Conservation (phyloP, 2,797 vertebrate genomes). For the Gallinago stenura region DNA sequence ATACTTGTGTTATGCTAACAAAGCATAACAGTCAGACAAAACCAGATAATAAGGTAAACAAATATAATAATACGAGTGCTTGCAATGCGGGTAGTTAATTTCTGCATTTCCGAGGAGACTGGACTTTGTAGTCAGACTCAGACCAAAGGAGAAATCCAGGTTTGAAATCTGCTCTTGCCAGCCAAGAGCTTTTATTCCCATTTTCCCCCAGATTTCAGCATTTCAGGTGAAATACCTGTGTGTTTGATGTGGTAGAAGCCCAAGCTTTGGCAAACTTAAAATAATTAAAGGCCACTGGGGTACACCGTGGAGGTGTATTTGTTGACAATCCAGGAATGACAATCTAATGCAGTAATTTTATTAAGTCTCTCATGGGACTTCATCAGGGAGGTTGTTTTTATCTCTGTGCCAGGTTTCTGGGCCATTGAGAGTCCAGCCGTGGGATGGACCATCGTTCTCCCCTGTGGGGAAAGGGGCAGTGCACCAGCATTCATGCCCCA, state of each 20-base stretch:
- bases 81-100: not conserved
- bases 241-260: not conserved
- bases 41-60: not conserved
- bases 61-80: not conserved
- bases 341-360: not conserved
- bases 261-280: not conserved
- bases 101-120: not conserved
- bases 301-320: not conserved
- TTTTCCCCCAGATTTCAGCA: not conserved
- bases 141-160: not conserved
- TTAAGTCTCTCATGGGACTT: not conserved
- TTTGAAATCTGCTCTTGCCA: not conserved
- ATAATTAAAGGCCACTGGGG: not conserved
- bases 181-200: not conserved
- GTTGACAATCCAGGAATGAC: not conserved
- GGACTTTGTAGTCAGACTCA: not conserved
- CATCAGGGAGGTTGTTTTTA: fast-evolving
- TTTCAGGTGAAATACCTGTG: not conserved
- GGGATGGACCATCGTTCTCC: not conserved
- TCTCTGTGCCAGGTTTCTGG: not conserved
- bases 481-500: too few relatives aligned
- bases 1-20: not conserved
- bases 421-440: fast-evolving
- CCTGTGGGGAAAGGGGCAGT: too few relatives aligned
- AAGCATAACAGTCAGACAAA: not conserved